Base-by-base conservation (phyloP, 1,140 invertebrate genomes). In the Drosophila ironensis region DNA sequence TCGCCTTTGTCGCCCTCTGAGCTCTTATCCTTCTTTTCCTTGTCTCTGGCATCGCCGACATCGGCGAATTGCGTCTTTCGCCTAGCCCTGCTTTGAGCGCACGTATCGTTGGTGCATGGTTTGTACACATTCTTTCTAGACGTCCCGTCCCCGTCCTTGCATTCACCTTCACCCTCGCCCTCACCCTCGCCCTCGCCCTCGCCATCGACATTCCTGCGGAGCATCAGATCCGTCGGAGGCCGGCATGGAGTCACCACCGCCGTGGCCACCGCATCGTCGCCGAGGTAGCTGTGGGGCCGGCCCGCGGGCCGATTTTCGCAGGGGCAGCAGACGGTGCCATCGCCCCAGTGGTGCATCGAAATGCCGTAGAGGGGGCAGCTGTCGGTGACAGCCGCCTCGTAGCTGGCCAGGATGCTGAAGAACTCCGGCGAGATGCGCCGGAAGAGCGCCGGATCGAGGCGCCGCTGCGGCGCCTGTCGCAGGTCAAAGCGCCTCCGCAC, bases 371-470 rank as follows among this genome's bases (percentile, higher is more conserved):
- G 64, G 8, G 80, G 84, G 16, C 68, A 88, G 6, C 41, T 46
- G 22, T 63, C 28, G 42, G 19, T 64, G 53, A 88, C 60, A 4
- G 51, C 53, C 7, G 67, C 61, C 52, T 88, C 84, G 54, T 88
- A 70, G 35, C 40, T 17, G 22, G 72, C 50, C n/a, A 88, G 60
- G n/a, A 88, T 51, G 11, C 45, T 11, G 0, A 67, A 80, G 38
- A 88, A 88, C 17, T 88, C 78, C 0, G 84, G 86, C 3, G 84
- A 88, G 4, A 88, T 88, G 30, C 75, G 78, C 0, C 69, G 68
- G 12, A 64, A 88, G 41, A 37, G 41, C 0, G 52, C 19, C 11
- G 86, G 71, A 66, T 72, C 41, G 20, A 75, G 47, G 1, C 57
- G 66, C 4, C 75, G 71, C 16, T 70, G 78, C 1, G 53, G 57